Conservation (phyloP, 2,888 invertebrate species). For the Galeopsomyia nigrocyanea region DNA sequence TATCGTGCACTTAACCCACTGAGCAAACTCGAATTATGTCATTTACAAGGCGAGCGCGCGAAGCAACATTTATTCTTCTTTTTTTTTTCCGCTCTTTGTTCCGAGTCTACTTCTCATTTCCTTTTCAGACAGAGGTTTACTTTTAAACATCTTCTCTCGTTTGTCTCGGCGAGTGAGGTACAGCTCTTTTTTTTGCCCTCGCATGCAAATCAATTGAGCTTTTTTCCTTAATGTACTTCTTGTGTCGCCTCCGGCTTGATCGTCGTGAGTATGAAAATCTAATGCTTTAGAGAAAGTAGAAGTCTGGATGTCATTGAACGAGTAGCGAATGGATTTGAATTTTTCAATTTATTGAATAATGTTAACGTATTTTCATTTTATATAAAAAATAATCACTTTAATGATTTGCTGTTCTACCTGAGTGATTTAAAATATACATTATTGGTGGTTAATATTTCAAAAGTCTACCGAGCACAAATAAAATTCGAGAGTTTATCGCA, state of each 20-base stretch:
- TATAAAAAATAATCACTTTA: too few relatives aligned
- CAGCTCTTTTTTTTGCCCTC: background rate
- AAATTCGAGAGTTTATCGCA: too few relatives aligned
- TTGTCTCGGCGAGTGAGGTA: slow-evolving; percentile 4
- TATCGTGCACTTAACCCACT: slow-evolving; percentile 35
- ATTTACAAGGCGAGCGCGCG: background rate
- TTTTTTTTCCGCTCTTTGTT: background rate
- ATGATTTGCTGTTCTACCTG: too few relatives aligned
- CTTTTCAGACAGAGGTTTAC: slow-evolving; percentile 33
- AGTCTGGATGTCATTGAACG: too few relatives aligned
- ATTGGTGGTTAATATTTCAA: too few relatives aligned
- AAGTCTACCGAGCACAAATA: too few relatives aligned
- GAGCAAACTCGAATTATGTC: slow-evolving; percentile 23
- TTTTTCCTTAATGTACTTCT: background rate
- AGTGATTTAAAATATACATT: too few relatives aligned
- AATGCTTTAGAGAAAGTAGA: too few relatives aligned
- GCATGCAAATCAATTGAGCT: slow-evolving; percentile 1
- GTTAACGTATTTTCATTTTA: too few relatives aligned
- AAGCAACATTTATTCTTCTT: background rate
- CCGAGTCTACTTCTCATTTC: background rate
- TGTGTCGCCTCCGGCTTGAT: background rate
- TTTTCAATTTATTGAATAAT: too few relatives aligned
- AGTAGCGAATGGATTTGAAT: too few relatives aligned
- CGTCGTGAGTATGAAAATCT: too few relatives aligned
- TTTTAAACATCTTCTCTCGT: slow-evolving; percentile 15